A percentile compares a stretch with the other conserved stretches of the same genome.
These are phyloP conservation scores for Eilema griseolum DNA, from an alignment of 2,888 invertebrate genomes.

Conservation along the genomic window DNA sequence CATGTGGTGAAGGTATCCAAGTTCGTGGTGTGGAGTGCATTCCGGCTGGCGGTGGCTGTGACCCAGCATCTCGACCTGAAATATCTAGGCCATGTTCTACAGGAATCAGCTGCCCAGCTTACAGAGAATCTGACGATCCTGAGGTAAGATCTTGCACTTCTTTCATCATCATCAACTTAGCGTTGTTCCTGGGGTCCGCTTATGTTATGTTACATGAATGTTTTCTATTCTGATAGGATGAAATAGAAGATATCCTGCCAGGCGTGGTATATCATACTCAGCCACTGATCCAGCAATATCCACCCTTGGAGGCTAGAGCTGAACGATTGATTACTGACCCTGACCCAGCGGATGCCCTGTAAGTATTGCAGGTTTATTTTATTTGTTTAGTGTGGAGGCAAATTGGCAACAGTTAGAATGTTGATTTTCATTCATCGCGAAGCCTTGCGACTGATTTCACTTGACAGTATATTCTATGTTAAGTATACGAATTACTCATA, in stretches of 20 bases:
- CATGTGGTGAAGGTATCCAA: constrained; percentile 95
- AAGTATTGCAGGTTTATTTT: constrained; percentile 75
- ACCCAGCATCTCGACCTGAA: constrained; percentile 89
- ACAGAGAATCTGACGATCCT: constrained; percentile 76
- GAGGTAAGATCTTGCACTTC: constrained; percentile 61
- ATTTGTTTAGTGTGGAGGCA: constrained; percentile 43
- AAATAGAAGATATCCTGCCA: constrained; percentile 86
- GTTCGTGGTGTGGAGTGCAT: constrained; percentile 94
- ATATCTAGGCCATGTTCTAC: constrained; percentile 91
- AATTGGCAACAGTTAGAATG: constrained; percentile 5
- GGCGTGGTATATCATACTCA: constrained; percentile 89
- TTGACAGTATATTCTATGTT: not conserved
- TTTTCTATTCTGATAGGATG: constrained; percentile 68
- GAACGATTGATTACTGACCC: constrained; percentile 91
- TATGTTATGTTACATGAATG: not conserved
- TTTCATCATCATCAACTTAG: too few species aligned
- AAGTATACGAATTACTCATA: not conserved
- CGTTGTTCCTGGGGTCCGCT: too few species aligned
- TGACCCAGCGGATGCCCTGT: constrained; percentile 93
- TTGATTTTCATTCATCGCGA: not conserved
- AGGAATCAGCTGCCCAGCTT: constrained; percentile 90
- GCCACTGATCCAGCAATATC: constrained; percentile 90
- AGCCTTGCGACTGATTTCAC: not conserved
- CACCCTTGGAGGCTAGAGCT: constrained; percentile 88
- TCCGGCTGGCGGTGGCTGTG: constrained; percentile 89